These are phyloP conservation scores for Acanthopagrus latus DNA, from an alignment of 2,797 vertebrate genomes.

Conservation along the genomic window DNA sequence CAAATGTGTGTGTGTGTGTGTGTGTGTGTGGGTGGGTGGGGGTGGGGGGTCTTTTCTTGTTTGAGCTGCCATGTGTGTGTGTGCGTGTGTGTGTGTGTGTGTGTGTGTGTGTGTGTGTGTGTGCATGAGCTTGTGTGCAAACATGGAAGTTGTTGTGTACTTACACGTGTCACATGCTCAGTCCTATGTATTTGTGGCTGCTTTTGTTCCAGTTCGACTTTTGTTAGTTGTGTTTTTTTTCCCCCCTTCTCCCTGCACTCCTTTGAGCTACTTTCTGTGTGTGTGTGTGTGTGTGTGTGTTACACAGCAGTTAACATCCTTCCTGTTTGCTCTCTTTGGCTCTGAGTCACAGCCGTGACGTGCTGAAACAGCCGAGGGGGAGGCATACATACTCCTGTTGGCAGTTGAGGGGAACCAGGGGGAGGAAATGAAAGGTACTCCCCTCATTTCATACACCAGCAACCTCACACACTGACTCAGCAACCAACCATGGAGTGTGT, in stretches of 20 bases:
- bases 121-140: constrained; percentile 37
- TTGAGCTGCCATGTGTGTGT: constrained; percentile 19
- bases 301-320: constrained; percentile 77
- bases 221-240: constrained; percentile 38
- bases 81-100: constrained; percentile 13
- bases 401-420: constrained; percentile 64
- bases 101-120: constrained; percentile 1
- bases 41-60: constrained; percentile 12
- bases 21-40: constrained; percentile 31
- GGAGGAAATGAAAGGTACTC: constrained; percentile 83
- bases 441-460: constrained; percentile 81
- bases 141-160: constrained; percentile 44
- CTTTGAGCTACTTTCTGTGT: constrained; percentile 51
- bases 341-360: constrained; percentile 78
- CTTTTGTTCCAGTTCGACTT: constrained; percentile 36
- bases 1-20: constrained; percentile 34
- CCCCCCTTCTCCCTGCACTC: not conserved
- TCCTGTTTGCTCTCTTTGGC: constrained; percentile 82
- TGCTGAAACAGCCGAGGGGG: constrained; percentile 61
- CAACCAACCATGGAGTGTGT: constrained; percentile 60
- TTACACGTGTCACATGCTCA: constrained; percentile 37
- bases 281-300: constrained; percentile 7
- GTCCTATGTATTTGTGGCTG: constrained; percentile 31
- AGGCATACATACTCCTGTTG: constrained; percentile 68
- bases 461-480: constrained; percentile 81